These are phyloP conservation scores for Brienomyrus brachyistius DNA, from an alignment of 2,113 vertebrate genomes.

Conservation along the genomic window DNA sequence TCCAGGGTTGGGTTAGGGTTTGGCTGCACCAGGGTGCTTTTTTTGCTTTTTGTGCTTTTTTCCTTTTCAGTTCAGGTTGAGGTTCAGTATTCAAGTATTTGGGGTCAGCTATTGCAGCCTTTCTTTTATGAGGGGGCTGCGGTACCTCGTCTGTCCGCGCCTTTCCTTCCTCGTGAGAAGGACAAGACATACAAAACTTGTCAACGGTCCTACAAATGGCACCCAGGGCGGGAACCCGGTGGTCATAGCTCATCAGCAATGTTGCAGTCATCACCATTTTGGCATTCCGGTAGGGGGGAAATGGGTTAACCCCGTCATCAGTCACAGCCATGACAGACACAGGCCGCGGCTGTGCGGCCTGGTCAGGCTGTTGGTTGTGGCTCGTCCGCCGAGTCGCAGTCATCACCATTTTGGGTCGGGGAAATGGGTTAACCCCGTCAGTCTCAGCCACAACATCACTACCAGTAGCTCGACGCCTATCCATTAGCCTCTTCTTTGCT, in stretches of 20 bases:
- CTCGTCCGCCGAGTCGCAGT: too few species aligned
- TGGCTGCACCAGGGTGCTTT: neutral
- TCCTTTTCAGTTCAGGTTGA: neutral
- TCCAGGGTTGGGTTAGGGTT: neutral
- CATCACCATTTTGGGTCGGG: too few species aligned
- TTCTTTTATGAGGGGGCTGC: neutral
- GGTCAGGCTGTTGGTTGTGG: too few species aligned
- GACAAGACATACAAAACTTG: neutral
- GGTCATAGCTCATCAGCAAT: neutral
- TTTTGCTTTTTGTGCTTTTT: too few species aligned
- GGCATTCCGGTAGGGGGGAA: neutral
- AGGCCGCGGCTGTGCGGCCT: too few species aligned
- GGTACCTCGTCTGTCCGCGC: neutral
- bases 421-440: too few species aligned
- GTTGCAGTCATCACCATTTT: neutral
- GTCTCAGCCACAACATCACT: too few species aligned
- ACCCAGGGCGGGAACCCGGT: neutral
- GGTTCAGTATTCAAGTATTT: neutral
- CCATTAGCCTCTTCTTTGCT: neutral
- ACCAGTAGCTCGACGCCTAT: neutral
- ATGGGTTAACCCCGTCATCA: too few species aligned
- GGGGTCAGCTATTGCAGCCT: neutral
- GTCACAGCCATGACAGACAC: too few species aligned
- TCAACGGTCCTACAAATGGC: neutral
- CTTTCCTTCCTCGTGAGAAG: neutral